Evolutionary conservation across 2,113 vertebrate genomes (phyloP).

Genomic region (Peromyscus californicus): DNA sequence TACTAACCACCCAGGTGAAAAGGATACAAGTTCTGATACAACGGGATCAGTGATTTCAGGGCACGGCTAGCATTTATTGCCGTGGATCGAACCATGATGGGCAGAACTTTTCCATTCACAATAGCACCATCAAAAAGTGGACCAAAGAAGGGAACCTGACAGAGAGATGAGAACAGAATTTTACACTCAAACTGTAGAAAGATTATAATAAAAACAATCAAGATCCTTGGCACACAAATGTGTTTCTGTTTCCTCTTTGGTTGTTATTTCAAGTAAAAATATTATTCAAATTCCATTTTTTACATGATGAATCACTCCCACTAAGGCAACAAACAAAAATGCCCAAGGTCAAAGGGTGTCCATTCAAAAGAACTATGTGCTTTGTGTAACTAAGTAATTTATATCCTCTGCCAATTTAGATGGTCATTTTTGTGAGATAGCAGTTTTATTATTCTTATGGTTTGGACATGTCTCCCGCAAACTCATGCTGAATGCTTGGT

Average conservation of each 20-base stretch:
- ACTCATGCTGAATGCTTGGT: neutral
- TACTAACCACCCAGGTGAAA: constrained; percentile 77
- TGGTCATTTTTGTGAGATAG: constrained; percentile 52
- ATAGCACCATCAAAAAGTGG: constrained; percentile 99
- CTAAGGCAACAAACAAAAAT: constrained; percentile 44
- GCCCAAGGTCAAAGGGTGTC: neutral
- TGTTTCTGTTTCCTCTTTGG: constrained; percentile 61
- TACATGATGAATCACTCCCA: constrained; percentile 57
- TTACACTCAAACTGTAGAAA: constrained; percentile 80
- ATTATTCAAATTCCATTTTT: constrained; percentile 80
- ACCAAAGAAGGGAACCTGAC: constrained; percentile 98
- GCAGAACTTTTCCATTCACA: constrained; percentile 98
- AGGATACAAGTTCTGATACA: constrained; percentile 99
- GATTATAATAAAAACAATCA: constrained; percentile 84
- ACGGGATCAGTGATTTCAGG: constrained; percentile 97
- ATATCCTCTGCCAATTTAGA: neutral
- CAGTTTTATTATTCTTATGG: constrained; percentile 5
- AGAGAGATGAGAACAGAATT: constrained; percentile 85
- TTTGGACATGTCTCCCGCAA: neutral
- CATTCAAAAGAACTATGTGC: constrained; percentile 47
- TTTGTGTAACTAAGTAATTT: constrained; percentile 50
- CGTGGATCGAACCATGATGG: constrained; percentile 97
- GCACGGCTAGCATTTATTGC: constrained; percentile 99
- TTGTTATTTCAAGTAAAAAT: constrained; percentile 71
- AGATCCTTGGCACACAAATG: constrained; percentile 77